phyloP scores from a whole-genome alignment of 2,888 invertebrate species.

The Chesias legatella region DNA sequence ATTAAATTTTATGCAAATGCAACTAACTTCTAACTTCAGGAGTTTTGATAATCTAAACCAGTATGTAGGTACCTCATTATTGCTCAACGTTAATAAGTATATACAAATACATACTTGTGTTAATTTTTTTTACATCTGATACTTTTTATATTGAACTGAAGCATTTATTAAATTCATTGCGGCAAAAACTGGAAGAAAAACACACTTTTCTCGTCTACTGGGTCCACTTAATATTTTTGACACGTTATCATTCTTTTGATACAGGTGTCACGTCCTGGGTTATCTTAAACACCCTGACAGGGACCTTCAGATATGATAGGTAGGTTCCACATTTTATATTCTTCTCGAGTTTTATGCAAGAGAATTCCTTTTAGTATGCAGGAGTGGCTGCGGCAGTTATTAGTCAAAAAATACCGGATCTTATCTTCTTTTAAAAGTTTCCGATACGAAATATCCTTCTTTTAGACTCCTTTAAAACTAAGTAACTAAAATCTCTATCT shows the following conservation, averaged over 20 bases:
- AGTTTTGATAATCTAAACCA: too few species aligned
- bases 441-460: constrained; percentile 54
- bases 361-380: constrained; percentile 73
- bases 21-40: too few species aligned
- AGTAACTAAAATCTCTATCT: constrained; percentile 62
- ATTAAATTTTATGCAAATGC: too few species aligned
- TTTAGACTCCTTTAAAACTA: constrained; percentile 68
- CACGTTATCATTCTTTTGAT: constrained; percentile 48
- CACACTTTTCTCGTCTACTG: constrained; percentile 27
- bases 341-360: constrained; percentile 65
- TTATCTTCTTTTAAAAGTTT: constrained; percentile 57
- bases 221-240: constrained; percentile 40
- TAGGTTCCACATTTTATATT: constrained; percentile 68
- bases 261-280: constrained; percentile 54
- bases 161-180: too few species aligned
- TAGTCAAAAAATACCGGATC: constrained; percentile 75
- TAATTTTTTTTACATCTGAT: too few species aligned
- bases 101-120: too few species aligned
- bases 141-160: too few species aligned
- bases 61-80: too few species aligned
- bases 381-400: constrained; percentile 68
- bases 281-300: constrained; percentile 56
- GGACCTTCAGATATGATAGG: constrained; percentile 59
- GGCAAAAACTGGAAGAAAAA: constrained; percentile 21
- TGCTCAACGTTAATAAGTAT: too few species aligned